Evolutionary conservation across 92 coral and sea anemone genomes (phyloP).

Genomic region (Epizoanthus ramosus): DNA sequence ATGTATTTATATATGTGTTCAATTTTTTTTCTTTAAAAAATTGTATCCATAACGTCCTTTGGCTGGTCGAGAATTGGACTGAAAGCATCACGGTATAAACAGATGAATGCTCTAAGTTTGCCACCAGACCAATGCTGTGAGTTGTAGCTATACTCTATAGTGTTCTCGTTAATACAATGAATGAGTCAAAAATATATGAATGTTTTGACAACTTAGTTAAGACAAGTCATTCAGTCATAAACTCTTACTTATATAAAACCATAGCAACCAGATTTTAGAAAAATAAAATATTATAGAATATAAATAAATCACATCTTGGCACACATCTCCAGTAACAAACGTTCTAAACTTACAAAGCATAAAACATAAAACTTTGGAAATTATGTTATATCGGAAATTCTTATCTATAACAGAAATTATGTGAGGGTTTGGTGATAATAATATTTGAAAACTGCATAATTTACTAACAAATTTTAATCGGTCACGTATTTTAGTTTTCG

Average conservation of each 20-base stretch:
- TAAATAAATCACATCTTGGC: no score
- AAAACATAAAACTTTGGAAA: neutral
- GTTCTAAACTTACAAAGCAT: neutral
- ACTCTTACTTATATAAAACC: no score
- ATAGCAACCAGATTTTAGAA: no score
- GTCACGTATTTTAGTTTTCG: neutral
- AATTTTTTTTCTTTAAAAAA: constrained; percentile 48
- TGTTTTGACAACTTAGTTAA: neutral
- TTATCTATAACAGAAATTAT: constrained; percentile 8
- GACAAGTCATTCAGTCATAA: neutral
- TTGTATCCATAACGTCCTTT: no score
- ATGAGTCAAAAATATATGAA: neutral
- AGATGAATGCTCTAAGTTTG: neutral
- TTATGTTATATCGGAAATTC: constrained; percentile 9
- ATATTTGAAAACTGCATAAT: constrained; percentile 28
- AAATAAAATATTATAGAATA: no score
- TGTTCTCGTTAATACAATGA: neutral
- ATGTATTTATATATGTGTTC: no score
- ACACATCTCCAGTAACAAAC: neutral
- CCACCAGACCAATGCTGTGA: neutral
- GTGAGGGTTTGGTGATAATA: neutral
- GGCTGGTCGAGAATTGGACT: no score
- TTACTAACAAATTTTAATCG: neutral
- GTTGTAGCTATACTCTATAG: neutral
- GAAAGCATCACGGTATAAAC: neutral